A percentile compares a stretch with the other conserved stretches of the same genome.
Evolutionary conservation across 2,888 invertebrate genomes (phyloP).

Genomic region (Drosophila monieri): DNA sequence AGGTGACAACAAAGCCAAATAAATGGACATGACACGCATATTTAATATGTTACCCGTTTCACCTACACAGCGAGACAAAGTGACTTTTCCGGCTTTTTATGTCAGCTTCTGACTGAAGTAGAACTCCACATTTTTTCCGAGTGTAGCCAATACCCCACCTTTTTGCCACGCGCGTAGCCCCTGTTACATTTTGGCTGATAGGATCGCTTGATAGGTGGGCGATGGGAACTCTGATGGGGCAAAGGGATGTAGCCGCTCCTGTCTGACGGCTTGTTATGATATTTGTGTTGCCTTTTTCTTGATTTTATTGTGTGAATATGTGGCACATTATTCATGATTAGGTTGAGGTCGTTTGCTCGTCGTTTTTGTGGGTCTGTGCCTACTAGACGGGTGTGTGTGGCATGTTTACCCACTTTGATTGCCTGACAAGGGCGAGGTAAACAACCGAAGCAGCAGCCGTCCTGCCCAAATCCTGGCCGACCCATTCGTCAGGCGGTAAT

Average conservation of each 20-base stretch:
- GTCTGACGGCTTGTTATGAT: conserved; percentile 70
- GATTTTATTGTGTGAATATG: conserved; percentile 74
- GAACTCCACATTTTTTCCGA: not conserved
- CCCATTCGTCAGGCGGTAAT: conserved; percentile 31
- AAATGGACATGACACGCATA: conserved; percentile 78
- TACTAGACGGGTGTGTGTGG: not conserved
- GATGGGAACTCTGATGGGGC: not conserved
- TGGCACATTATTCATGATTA: conserved; percentile 75
- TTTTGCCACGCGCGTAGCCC: conserved; percentile 22
- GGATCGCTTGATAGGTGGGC: conserved; percentile 21
- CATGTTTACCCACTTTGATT: conserved; percentile 56
- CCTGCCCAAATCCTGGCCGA: conserved; percentile 3
- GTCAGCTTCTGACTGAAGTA: no score
- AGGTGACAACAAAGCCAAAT: conserved; percentile 68
- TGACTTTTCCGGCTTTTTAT: not conserved
- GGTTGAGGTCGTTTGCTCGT: conserved; percentile 53
- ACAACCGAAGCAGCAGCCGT: conserved; percentile 8
- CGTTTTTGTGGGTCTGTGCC: conserved; percentile 30
- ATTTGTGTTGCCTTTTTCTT: conserved; percentile 57
- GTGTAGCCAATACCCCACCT: not conserved
- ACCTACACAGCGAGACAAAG: not conserved
- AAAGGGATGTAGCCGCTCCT: conserved; percentile 31
- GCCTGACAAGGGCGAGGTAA: conserved; percentile 38
- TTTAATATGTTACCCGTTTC: conserved; percentile 52
- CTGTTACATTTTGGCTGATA: conserved; percentile 37